Percentiles rank a stretch among this genome's conserved stretches.
Evolutionary conservation across 2,797 vertebrate genomes (phyloP).

Genomic region (Echiichthys vipera): DNA sequence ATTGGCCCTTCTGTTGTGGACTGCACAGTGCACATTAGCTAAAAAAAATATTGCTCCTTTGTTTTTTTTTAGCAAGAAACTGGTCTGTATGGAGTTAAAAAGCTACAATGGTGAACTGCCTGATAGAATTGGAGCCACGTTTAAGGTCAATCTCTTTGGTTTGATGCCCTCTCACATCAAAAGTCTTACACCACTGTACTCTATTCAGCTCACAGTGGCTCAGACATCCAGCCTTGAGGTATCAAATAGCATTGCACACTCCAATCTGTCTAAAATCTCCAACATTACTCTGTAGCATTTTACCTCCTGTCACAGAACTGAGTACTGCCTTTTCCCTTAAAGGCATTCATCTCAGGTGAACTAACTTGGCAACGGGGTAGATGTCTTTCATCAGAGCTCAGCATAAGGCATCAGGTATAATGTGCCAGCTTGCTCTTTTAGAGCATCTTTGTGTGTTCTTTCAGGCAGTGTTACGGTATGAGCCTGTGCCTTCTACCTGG

Average conservation of each 20-base stretch:
- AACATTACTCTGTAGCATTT: slow-evolving; percentile 56
- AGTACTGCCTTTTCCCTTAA: slow-evolving; percentile 57
- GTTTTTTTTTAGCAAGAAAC: neutral
- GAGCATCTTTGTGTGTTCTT: slow-evolving; percentile 65
- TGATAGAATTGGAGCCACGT: slow-evolving; percentile 25
- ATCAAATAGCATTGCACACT: slow-evolving; percentile 44
- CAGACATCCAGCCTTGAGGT: slow-evolving; percentile 46
- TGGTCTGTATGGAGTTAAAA: slow-evolving; percentile 15
- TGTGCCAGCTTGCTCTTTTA: slow-evolving; percentile 61
- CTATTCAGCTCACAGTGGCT: slow-evolving; percentile 45
- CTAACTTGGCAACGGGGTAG: slow-evolving; percentile 66
- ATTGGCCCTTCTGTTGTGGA: neutral
- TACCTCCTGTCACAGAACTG: slow-evolving; percentile 50
- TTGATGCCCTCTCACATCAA: slow-evolving; percentile 66
- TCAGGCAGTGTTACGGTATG: slow-evolving; percentile 48
- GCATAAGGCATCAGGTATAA: slow-evolving; percentile 69
- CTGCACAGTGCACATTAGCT: neutral
- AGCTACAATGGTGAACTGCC: slow-evolving; percentile 21
- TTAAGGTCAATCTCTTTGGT: slow-evolving; percentile 35
- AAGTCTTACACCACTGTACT: slow-evolving; percentile 37
- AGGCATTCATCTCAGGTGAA: slow-evolving; percentile 74
- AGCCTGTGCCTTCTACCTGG: slow-evolving; percentile 65
- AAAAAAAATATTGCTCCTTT: neutral
- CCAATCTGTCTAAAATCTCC: slow-evolving; percentile 59
- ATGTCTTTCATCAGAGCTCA: slow-evolving; percentile 73